A percentile compares a stretch with the other conserved stretches of the same genome.
Evolutionary conservation across 2,888 invertebrate species (phyloP).

Genomic region (Ophion obscuratus): DNA sequence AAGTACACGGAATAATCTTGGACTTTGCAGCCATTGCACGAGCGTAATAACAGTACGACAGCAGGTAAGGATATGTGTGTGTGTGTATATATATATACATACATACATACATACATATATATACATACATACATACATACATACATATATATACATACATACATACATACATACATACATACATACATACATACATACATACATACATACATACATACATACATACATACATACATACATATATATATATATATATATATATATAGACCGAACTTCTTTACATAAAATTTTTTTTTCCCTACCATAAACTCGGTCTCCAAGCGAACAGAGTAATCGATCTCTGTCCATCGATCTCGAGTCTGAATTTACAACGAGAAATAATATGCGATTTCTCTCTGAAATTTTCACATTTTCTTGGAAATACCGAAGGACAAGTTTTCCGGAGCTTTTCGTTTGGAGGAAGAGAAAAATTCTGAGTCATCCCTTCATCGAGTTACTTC

Average conservation of each 20-base stretch:
- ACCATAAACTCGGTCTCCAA: slow-evolving; percentile 22
- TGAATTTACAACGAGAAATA: slow-evolving; percentile 18
- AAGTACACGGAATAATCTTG: slow-evolving; percentile 48
- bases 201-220: neutral
- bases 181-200: slow-evolving; percentile 13
- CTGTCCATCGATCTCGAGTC: slow-evolving; percentile 46
- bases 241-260: slow-evolving; percentile 15
- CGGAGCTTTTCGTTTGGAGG: neutral
- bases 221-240: neutral
- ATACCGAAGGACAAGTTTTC: neutral
- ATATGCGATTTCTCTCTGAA: neutral
- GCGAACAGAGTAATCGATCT: slow-evolving; percentile 48
- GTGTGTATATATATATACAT: neutral
- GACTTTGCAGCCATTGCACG: slow-evolving; percentile 57
- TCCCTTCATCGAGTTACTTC: slow-evolving; percentile 32
- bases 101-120: slow-evolving; percentile 11
- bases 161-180: slow-evolving; percentile 11
- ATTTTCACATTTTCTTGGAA: neutral
- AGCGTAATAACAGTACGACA: slow-evolving; percentile 61
- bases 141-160: neutral
- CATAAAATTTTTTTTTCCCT: neutral
- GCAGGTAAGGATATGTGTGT: slow-evolving; percentile 27
- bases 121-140: too few relatives aligned
- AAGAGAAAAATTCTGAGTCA: slow-evolving; percentile 4
- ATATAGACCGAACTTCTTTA: neutral